Percentiles rank a stretch among this genome's conserved stretches.
These are phyloP conservation scores for Poecilia wingei DNA, from an alignment of 2,797 vertebrate genomes.

Conservation along the genomic window DNA sequence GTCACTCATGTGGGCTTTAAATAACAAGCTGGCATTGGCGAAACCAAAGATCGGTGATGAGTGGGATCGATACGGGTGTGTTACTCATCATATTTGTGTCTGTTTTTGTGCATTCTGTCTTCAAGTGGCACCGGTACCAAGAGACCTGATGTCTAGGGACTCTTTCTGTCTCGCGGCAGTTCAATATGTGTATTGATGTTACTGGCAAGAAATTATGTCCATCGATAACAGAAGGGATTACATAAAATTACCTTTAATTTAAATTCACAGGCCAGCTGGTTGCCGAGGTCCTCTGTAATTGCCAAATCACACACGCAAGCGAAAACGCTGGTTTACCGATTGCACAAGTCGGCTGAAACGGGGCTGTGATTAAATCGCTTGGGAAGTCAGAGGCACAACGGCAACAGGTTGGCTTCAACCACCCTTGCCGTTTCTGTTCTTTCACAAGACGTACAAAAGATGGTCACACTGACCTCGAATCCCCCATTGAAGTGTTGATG, in stretches of 20 bases:
- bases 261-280: background rate
- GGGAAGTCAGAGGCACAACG: background rate
- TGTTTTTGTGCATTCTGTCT: no score
- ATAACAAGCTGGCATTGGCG: background rate
- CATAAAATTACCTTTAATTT: background rate
- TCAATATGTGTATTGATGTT: background rate
- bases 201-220: background rate
- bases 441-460: background rate
- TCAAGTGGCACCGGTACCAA: no score
- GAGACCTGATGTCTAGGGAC: background rate
- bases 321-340: background rate
- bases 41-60: background rate
- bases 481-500: background rate
- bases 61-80: background rate
- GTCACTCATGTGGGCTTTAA: background rate
- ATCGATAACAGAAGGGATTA: background rate
- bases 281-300: background rate
- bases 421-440: background rate
- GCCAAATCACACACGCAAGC: background rate
- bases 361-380: background rate
- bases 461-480: background rate
- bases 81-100: background rate
- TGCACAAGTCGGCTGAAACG: background rate
- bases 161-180: background rate
- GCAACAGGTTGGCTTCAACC: no score